Evolutionary conservation across 2,888 invertebrate genomes (phyloP), one percentile per base, ranked within the genome.

Genomic region (Adelphocoris suturalis): DNA sequence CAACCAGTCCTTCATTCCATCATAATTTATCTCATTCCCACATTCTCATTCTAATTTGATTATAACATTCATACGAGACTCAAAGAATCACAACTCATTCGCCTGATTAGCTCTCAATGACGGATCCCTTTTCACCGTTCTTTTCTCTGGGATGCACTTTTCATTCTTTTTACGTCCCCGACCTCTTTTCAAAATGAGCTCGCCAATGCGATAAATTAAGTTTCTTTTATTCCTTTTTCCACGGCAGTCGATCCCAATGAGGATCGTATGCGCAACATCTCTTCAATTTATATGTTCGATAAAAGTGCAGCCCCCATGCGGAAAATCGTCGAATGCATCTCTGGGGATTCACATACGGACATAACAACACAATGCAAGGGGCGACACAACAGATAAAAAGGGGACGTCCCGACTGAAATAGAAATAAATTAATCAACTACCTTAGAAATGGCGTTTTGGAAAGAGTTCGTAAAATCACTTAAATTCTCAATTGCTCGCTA

Each of bases 21-120:
- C 16, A 19, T 78, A 78, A 78, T 78, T 78, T 46, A 78, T 78
- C 46, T 78, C 78, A 23, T 78, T 78, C n/a, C 78, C 37, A 37
- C 47, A 47, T 78, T 78, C 78, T n/a, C 78, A 78, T 78, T 78
- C 78, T 78, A 78, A 78, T 78, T 78, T 47, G 47, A 78, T 78
- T 78, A 78, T 78, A 47, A 68, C 68, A 68, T 68, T 68, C 68
- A 68, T 68, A 23, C 68, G 68, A 27, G 23, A 23, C 68, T 68
- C 68, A 68, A 68, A 68, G 68, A 37, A 47, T 78, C 78, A 47
- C 46, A 37, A 78, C 78, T 78, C 78, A 78, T 78, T 78, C 78
- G 78, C 46, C 28, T 78, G 78, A 78, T 78, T 78, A 78, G 78
- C 11, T 47, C 46, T 47, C 46, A 78, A 78, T 78, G 28, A 27